A percentile compares a stretch with the other conserved stretches of the same genome.
Evolutionary conservation across 2,797 vertebrate genomes (phyloP).

Genomic region (Diplodus puntazzo): DNA sequence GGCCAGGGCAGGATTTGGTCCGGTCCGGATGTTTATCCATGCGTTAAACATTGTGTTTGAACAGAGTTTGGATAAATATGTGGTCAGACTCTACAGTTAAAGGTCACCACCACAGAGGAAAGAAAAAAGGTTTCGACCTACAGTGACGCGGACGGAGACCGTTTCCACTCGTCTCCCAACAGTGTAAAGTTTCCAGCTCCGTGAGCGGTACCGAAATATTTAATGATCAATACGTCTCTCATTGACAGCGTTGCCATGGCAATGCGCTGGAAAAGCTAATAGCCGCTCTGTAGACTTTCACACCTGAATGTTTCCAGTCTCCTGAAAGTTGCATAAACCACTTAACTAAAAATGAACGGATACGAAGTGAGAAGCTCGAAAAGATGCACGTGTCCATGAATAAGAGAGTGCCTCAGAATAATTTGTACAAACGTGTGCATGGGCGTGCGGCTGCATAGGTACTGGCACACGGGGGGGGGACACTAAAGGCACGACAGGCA

Average conservation of each 20-base stretch:
- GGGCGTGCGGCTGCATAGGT: slow-evolving; percentile 12
- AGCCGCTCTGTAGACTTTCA: slow-evolving; percentile 51
- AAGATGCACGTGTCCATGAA: slow-evolving; percentile 42
- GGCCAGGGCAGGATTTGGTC: slow-evolving; percentile 21
- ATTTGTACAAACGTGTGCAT: slow-evolving; percentile 23
- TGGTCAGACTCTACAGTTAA: slow-evolving; percentile 38
- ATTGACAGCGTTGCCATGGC: slow-evolving; percentile 65
- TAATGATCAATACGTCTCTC: slow-evolving; percentile 63
- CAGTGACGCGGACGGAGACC: background rate
- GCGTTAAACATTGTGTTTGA: slow-evolving; percentile 49
- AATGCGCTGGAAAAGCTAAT: slow-evolving; percentile 57
- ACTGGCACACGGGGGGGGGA: slow-evolving; percentile 7
- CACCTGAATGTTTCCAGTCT: slow-evolving; percentile 61
- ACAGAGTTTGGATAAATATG: slow-evolving; percentile 59
- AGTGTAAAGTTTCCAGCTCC: slow-evolving; percentile 45
- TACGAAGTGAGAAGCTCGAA: slow-evolving; percentile 54
- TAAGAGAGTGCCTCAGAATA: slow-evolving; percentile 19
- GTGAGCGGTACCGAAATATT: slow-evolving; percentile 45
- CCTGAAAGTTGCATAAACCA: slow-evolving; percentile 60
- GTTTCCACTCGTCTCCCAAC: slow-evolving; percentile 18
- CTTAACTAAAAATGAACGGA: slow-evolving; percentile 55
- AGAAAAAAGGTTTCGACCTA: slow-evolving; percentile 14
- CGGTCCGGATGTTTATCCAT: slow-evolving; percentile 48
- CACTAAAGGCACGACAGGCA: slow-evolving; percentile 12
- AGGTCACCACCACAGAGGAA: slow-evolving; percentile 33